Conservation (phyloP, 2,113 vertebrate genomes). For the Anolis carolinensis region DNA sequence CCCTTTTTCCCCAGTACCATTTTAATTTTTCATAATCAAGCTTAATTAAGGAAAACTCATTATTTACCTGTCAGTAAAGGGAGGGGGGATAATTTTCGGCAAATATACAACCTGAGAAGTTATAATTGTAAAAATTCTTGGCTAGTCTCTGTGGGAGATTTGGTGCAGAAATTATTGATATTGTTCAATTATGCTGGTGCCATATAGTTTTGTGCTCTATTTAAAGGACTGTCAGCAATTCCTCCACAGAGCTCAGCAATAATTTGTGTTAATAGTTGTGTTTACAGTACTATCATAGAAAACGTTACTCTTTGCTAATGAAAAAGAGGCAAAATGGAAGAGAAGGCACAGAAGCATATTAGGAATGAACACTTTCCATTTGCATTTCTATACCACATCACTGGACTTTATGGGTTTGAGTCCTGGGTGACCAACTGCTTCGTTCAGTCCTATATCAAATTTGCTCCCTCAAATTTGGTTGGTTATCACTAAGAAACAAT, state of each 20-base stretch:
- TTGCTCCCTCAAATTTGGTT: no score
- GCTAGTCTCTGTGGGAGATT: constrained; percentile 38
- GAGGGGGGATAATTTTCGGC: constrained; percentile 49
- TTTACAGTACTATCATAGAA: constrained; percentile 7
- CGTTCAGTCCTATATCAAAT: no score
- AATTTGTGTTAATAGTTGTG: not conserved
- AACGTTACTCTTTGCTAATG: not conserved
- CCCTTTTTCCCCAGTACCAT: constrained; percentile 58
- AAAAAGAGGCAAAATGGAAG: not conserved
- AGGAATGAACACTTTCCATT: not conserved
- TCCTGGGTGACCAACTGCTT: no score
- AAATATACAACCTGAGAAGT: constrained; percentile 52
- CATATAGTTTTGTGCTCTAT: not conserved
- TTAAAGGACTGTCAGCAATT: constrained; percentile 34
- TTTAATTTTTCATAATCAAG: constrained; percentile 61
- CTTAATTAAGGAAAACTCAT: constrained; percentile 67
- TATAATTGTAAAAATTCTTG: constrained; percentile 57
- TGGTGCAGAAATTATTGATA: constrained; percentile 50
- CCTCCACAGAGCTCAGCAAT: constrained; percentile 21
- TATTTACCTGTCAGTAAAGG: constrained; percentile 67
- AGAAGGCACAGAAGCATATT: not conserved
- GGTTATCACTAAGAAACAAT: no score
- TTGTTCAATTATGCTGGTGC: constrained; percentile 53
- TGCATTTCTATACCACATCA: no score
- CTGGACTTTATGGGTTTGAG: no score